Base-by-base conservation (phyloP, 2,888 invertebrate species). In the Disparrhopalites patrizii region DNA sequence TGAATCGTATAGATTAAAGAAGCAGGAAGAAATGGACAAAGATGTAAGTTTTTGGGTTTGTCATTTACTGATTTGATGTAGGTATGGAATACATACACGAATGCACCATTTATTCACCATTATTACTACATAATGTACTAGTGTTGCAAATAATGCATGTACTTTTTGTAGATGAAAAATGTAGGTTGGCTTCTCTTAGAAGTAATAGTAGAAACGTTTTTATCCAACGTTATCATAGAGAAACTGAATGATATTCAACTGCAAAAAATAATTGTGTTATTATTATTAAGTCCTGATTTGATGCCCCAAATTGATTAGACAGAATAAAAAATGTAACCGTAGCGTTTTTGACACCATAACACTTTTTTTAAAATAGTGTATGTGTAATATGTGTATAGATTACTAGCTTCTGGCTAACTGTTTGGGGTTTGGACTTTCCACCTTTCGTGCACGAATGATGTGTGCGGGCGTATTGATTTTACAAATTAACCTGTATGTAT, bases 1-100 rank as follows among this genome's bases (percentile, higher is more conserved):
- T 76, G 93, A 93, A 78, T 91, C 93, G 80, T 92, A 96, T 81
- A 90, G 93, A 81, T 83, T 93, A 75, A 93, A 95, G 79, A 96
- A 96, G 81, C 68, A 68, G 52, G 75, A 73, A 70, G 75, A 73
- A 60, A 62, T 36, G 58, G 72, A 75, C 7, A 72, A 68, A 68
- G 74, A 74, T 68, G 74, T 73, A 69, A 40, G 61, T n/a, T 5
- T 28, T 56, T 61, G 4, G 13, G 31, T 47, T 56, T 13, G 27
- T 25, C n/a, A 31, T 18, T 31, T 31, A 54, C 36, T 36, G 36
- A 13, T 36, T 8, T 36, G 13, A 10, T 36, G 8, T 36, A 10
- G 36, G 8, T 10, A 36, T 36, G 13, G 8, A 36, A 13, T 13
- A 36, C 36, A 36, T 36, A 36, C 36, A 36, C 36, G 13, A 36